Evolutionary conservation across 2,888 invertebrate species (phyloP), one percentile per base, ranked within the genome.

Genomic region (Sinohyriopsis cumingii): DNA sequence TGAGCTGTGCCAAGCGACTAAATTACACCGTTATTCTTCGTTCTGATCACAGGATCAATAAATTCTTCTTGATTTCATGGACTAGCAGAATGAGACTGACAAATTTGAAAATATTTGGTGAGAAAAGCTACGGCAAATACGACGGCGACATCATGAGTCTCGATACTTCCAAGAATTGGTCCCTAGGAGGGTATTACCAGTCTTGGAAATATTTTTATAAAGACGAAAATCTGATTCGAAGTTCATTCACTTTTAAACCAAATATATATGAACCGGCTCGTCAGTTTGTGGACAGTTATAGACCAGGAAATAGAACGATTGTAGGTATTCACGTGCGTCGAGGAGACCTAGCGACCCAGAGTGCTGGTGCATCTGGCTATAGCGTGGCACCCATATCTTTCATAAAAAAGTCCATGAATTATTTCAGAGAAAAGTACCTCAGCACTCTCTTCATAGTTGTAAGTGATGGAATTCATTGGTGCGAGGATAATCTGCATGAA

Each of bases 121-220:
- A 78, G 45, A 66, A 65, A 20, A 68, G 64, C 1, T 72, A 80
- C 53, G 75, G 77, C 4, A 68, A 63, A 28, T 81, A 76, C 59
- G 68, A 71, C n/a, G 24, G 28, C 0, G 60, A 65, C 9, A 25
- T 80, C 1, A 62, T 67, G 25, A 63, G 62, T 55, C 59, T 83
- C 5, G 53, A 70, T 6, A 72, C 69, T 45, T 63, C 62, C 9
- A 69, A 65, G n/a, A 83, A 83, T 59, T 79, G 75, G 77, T 76
- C 81, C 2, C 63, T 83, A 22, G 60, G 62, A 20, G 82, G 84
- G 28, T 84, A 81, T 68, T 81, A 73, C 59, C 84, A 84, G 67
- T 81, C 82, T 0, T 84, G 82, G 82, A 80, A 77, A 67, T 83
- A 82, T 65, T 84, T 84, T 65, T 59, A 67, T 7, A 68, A 76